Percentiles rank a stretch among this genome's conserved stretches.
These are phyloP conservation scores for Acropternis orthonyx DNA, from an alignment of 2,797 vertebrate species.

Conservation along the genomic window DNA sequence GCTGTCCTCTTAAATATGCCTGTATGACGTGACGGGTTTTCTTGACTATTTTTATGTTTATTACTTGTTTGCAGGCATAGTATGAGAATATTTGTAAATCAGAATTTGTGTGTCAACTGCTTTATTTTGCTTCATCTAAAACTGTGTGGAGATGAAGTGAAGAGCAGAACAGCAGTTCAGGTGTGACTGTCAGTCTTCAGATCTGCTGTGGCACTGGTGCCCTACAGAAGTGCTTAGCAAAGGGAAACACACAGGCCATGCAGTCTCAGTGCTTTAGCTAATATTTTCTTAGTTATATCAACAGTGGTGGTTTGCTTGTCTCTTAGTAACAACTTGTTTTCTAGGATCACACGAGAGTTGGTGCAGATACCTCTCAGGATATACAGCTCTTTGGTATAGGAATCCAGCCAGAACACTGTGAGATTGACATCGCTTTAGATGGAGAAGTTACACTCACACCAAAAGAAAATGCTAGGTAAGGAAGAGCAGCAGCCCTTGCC, in stretches of 20 bases:
- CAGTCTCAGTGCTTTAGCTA: not conserved
- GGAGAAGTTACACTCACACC: conserved; percentile 90
- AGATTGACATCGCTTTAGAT: conserved; percentile 87
- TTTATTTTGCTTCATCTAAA: not conserved
- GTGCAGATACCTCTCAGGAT: conserved; percentile 96
- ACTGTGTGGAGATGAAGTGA: not conserved
- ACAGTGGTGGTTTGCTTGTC: not conserved
- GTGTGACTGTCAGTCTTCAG: not conserved
- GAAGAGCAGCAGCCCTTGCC: not conserved
- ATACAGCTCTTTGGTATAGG: conserved; percentile 98
- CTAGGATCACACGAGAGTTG: conserved; percentile 91
- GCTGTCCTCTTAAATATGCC: not conserved
- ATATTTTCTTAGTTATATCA: conserved; percentile 3
- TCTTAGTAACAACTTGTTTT: conserved; percentile 26
- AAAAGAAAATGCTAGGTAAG: conserved; percentile 89
- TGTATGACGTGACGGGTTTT: not conserved
- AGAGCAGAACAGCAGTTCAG: not conserved
- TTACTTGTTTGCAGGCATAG: not conserved
- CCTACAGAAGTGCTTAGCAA: not conserved
- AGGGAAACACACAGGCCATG: not conserved
- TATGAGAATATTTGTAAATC: not conserved
- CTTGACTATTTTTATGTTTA: not conserved
- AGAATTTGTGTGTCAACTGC: not conserved
- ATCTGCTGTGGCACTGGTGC: not conserved
- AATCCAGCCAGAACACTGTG: conserved; percentile 93